phyloP scores from a whole-genome alignment of 1,140 invertebrate species.

The Globodera rostochiensis region DNA sequence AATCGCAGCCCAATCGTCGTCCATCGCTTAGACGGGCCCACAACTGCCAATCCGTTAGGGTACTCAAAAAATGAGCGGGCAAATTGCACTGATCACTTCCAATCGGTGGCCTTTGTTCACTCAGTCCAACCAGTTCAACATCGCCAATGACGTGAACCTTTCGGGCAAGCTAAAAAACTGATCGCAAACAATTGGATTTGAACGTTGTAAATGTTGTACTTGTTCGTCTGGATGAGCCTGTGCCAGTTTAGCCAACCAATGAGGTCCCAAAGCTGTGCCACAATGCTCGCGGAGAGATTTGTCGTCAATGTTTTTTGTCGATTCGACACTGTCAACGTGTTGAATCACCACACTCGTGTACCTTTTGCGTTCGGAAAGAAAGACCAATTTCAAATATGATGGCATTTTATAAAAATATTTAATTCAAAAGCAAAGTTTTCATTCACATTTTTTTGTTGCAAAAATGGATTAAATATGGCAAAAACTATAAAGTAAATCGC shows the following conservation, averaged over 20 bases:
- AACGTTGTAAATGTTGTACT: conserved; percentile 17
- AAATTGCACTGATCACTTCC: neutral
- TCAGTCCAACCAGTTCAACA: conserved; percentile 29
- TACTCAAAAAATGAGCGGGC: neutral
- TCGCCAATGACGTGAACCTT: conserved; percentile 39
- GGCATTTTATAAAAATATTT: too few species aligned
- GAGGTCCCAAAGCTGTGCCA: conserved; percentile 47
- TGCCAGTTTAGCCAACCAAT: conserved; percentile 43
- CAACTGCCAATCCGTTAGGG: conserved; percentile 18
- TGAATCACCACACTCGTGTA: neutral
- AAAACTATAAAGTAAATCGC: too few species aligned
- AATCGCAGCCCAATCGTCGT: conserved; percentile 77
- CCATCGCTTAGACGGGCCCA: conserved; percentile 27
- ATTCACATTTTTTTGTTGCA: too few species aligned
- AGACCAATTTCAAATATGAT: too few species aligned
- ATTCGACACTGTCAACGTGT: neutral
- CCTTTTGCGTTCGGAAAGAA: neutral
- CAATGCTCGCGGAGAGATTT: neutral
- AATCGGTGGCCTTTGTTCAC: neutral
- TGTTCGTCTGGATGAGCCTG: conserved; percentile 12
- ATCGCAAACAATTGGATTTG: conserved; percentile 6
- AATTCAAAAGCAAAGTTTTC: too few species aligned
- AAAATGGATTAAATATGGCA: too few species aligned
- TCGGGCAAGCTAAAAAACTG: neutral
- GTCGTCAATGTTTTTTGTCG: neutral